Base-by-base conservation (phyloP, 2,113 vertebrate genomes). In the Tragulus kanchil region DNA sequence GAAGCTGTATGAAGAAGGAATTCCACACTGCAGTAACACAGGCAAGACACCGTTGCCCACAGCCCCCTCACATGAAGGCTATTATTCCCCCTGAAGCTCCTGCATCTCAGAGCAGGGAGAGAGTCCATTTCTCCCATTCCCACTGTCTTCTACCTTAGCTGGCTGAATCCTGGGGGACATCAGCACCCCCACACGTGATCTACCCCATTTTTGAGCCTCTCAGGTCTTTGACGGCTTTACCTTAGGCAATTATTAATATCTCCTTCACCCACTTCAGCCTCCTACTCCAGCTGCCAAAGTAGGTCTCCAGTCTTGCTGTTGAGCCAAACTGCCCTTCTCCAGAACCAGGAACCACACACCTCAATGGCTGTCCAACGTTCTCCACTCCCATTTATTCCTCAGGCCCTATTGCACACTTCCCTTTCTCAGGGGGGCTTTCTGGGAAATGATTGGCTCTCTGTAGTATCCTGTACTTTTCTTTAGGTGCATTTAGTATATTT, bases 221-320 rank as follows among this genome's bases (percentile, higher is more conserved):
- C 52, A n/a, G 3, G 50, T 96, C 90, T 96, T 56, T 67, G 48
- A 65, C 58, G 14, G 81, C 71, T 85, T 96, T 78, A 23, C 92
- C 42, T 36, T 84, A 12, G 5, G 77, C 23, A 69, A 5, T 4
- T 73, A 8, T 73, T 73, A 73, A 23, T 45, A 3, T 36, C 56
- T 83, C 42, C 61, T 93, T 82, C 48, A 58, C 52, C 67, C 10
- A 36, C 52, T 50, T 89, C 14, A 75, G 50, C 31, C 85, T 82
- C 25, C 45, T 56, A 64, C 85, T 89, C 12, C 23, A 64, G 0
- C 92, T 88, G 23, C 45, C 14, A 13, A 10, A 94, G 81, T 82
- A 79, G 21, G 52, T 45, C 58, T 85, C 64, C 19, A 64, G 3
- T 79, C 84, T 67, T 10, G 19, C 75, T 25, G 0, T 48, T 73